phyloP scores from a whole-genome alignment of 2,888 invertebrate species.

The Sphinx pinastri region DNA sequence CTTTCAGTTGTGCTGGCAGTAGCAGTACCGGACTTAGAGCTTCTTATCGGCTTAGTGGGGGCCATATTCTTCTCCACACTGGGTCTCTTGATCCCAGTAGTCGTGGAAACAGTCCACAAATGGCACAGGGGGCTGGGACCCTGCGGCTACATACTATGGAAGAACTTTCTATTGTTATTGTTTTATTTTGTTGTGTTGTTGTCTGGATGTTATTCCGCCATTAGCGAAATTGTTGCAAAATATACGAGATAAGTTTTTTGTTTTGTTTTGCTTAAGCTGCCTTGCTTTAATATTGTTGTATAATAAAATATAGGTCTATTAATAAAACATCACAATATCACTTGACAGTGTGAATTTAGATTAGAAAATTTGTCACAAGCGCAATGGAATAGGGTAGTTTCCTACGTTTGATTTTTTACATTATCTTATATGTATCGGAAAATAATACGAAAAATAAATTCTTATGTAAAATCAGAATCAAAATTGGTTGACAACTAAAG shows the following conservation, averaged over 20 bases:
- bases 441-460: too few relatives aligned
- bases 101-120: conserved; percentile 88
- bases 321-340: too few relatives aligned
- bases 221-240: conserved; percentile 55
- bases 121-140: conserved; percentile 87
- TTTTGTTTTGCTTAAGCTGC: background rate
- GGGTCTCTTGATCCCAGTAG: conserved; percentile 89
- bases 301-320: too few relatives aligned
- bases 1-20: conserved; percentile 88
- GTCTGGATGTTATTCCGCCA: conserved; percentile 66
- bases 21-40: conserved; percentile 91
- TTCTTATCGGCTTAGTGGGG: conserved; percentile 95
- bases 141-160: conserved; percentile 86
- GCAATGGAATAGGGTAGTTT: too few relatives aligned
- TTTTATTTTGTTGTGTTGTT: conserved; percentile 64
- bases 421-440: too few relatives aligned
- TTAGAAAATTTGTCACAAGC: too few relatives aligned
- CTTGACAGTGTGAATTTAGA: too few relatives aligned
- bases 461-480: too few relatives aligned
- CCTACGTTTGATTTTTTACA: too few relatives aligned
- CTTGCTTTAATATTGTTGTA: too few relatives aligned
- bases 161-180: conserved; percentile 80
- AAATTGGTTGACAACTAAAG: too few relatives aligned
- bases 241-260: conserved; percentile 32
- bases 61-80: conserved; percentile 89